Percentiles rank a stretch among this genome's conserved stretches.
phyloP scores from a whole-genome alignment of 2,888 invertebrate species.

The Tetrapedia diversipes region DNA sequence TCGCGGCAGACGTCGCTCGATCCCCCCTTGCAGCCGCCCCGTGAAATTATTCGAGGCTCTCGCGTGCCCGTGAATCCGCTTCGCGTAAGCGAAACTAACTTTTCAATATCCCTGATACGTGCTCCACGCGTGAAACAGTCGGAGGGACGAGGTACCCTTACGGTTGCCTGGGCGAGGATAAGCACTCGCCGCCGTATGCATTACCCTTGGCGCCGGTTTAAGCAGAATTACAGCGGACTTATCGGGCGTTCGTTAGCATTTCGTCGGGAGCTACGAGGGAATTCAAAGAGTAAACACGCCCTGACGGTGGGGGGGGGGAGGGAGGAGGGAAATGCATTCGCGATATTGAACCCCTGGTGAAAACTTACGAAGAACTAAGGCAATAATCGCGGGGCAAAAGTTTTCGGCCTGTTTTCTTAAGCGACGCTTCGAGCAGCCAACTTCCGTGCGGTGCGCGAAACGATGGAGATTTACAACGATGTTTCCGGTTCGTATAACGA shows the following conservation, averaged over 20 bases:
- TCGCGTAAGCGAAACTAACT: conserved; percentile 45
- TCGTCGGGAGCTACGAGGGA: not conserved
- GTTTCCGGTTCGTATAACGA: conserved; percentile 10
- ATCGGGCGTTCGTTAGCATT: conserved; percentile 6
- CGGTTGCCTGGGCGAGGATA: not conserved
- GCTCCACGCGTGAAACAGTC: not conserved
- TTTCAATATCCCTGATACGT: conserved; percentile 46
- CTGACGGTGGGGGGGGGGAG: no score
- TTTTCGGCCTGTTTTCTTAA: not conserved
- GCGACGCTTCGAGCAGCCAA: not conserved
- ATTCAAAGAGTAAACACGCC: not conserved
- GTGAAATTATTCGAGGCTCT: conserved; percentile 44
- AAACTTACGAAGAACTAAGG: not conserved
- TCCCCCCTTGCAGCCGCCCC: conserved; percentile 33
- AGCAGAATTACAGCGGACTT: conserved; percentile 9
- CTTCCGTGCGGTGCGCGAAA: not conserved
- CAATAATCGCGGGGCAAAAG: conserved; percentile 11
- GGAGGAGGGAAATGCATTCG: not conserved
- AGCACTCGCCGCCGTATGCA: not conserved
- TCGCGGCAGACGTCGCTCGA: conserved; percentile 49
- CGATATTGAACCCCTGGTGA: conserved; percentile 12
- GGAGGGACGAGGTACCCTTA: not conserved
- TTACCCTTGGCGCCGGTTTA: not conserved
- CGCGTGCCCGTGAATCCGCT: conserved; percentile 44
- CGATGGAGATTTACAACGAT: conserved; percentile 21